A percentile compares a stretch with the other conserved stretches of the same genome.
Conservation (phyloP, 2,113 vertebrate species). For the Pelodiscus sinensis region DNA sequence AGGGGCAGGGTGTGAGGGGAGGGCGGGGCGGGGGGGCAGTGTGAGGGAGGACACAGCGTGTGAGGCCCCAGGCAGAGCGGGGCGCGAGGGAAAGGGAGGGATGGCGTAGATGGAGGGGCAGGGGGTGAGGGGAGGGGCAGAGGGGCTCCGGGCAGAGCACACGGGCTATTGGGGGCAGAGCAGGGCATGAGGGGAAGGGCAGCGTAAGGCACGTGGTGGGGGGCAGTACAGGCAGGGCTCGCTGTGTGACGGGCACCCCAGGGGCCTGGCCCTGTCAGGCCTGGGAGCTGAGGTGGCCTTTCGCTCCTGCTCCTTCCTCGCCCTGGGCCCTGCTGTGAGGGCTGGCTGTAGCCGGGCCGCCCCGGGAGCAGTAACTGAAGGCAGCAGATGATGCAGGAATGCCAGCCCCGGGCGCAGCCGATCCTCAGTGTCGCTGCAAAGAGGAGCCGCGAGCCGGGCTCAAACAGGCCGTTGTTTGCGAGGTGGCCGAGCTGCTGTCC, state of each 20-base stretch:
- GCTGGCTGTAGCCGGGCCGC: no score
- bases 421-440: background rate
- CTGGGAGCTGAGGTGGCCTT: background rate
- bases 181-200: accelerated
- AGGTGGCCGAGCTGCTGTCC: conserved; percentile 38
- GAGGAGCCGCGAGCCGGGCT: conserved; percentile 66
- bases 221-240: background rate
- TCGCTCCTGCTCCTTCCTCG: background rate
- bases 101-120: background rate
- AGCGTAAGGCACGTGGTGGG: accelerated
- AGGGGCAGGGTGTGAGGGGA: background rate
- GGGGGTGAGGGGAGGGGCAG: background rate
- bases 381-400: conserved; percentile 77
- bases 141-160: background rate
- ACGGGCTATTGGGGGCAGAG: background rate
- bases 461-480: conserved; percentile 64
- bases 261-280: background rate
- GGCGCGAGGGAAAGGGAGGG: background rate
- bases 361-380: conserved; percentile 71
- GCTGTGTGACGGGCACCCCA: accelerated
- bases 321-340: no score
- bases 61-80: background rate
- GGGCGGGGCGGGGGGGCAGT: background rate
- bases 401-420: conserved; percentile 28
- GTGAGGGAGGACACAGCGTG: background rate